phyloP scores from a whole-genome alignment of 2,797 vertebrate species.

The Paedocypris micromegethes region DNA sequence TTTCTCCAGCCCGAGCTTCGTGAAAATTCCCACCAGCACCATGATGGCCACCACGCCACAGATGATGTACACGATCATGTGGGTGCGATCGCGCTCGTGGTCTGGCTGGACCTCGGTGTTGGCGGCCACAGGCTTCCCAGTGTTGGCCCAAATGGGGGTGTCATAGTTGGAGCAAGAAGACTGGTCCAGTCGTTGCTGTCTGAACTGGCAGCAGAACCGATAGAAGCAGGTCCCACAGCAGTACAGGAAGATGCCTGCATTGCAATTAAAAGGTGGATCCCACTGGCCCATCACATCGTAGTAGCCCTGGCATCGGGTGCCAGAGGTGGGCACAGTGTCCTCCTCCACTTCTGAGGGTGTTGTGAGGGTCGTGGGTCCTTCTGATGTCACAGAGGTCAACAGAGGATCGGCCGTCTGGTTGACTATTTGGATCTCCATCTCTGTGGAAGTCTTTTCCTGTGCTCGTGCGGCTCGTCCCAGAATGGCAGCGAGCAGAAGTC shows the following conservation, averaged over 20 bases:
- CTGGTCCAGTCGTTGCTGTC: slow-evolving; percentile 87
- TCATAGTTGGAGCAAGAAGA: slow-evolving; percentile 96
- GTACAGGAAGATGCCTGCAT: slow-evolving; percentile 84
- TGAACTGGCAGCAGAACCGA: slow-evolving; percentile 96
- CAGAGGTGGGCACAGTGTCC: slow-evolving; percentile 59
- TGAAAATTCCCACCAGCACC: slow-evolving; percentile 92
- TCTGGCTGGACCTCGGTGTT: slow-evolving; percentile 77
- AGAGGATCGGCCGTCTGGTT: slow-evolving; percentile 57
- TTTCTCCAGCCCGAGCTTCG: slow-evolving; percentile 89
- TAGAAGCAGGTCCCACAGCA: slow-evolving; percentile 98
- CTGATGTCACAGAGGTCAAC: slow-evolving; percentile 59
- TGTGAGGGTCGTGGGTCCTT: slow-evolving; percentile 58
- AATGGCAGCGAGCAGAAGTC: slow-evolving; percentile 40
- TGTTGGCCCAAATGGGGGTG: slow-evolving; percentile 96
- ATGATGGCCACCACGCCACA: slow-evolving; percentile 94
- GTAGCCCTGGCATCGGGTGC: slow-evolving; percentile 90
- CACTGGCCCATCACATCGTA: slow-evolving; percentile 98
- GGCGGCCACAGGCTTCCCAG: slow-evolving; percentile 80
- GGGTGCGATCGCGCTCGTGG: slow-evolving; percentile 82
- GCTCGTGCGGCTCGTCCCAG: slow-evolving; percentile 59
- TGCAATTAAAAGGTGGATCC: slow-evolving; percentile 97
- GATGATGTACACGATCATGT: slow-evolving; percentile 96
- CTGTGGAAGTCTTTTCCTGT: slow-evolving; percentile 53
- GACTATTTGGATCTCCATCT: slow-evolving; percentile 45
- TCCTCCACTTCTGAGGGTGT: slow-evolving; percentile 63